A percentile compares a stretch with the other conserved stretches of the same genome.
These are phyloP conservation scores for Stomorhina lunata DNA, from an alignment of 2,888 invertebrate species.

Conservation along the genomic window DNA sequence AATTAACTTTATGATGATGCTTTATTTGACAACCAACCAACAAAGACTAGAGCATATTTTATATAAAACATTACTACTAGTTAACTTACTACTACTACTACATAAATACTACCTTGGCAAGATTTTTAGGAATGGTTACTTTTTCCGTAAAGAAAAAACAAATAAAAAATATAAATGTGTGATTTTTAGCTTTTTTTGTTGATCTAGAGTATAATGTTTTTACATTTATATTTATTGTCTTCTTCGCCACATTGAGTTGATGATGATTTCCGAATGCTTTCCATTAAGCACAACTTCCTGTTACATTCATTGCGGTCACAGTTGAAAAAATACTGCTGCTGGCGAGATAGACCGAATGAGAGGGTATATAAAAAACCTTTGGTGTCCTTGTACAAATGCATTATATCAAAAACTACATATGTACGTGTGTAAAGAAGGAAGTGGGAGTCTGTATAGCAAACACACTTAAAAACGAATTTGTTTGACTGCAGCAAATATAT, in stretches of 20 bases:
- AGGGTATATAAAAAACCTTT: not conserved
- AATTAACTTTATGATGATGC: conserved; percentile 49
- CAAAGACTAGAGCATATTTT: not conserved
- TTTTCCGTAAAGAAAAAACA: not conserved
- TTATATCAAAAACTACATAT: not conserved
- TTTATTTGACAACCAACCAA: conserved; percentile 35
- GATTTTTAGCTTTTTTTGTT: not conserved
- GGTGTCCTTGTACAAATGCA: conserved; percentile 46
- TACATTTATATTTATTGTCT: conserved; percentile 52
- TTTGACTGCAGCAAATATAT: not conserved
- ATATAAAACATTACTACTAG: not conserved
- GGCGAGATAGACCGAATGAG: not conserved
- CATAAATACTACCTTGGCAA: not conserved
- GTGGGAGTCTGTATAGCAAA: not conserved
- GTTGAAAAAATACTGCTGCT: conserved; percentile 51
- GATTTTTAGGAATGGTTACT: conserved; percentile 1
- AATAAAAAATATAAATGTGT: not conserved
- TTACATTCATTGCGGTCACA: conserved; percentile 76
- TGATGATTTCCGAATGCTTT: conserved; percentile 78
- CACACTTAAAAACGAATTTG: not conserved
- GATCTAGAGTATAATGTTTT: not conserved
- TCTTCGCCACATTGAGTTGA: conserved; percentile 66
- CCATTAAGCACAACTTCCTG: conserved; percentile 78
- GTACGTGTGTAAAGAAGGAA: not conserved
- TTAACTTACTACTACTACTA: not conserved